Evolutionary conservation across 2,888 invertebrate species (phyloP).

Genomic region (Escarpia spicata): DNA sequence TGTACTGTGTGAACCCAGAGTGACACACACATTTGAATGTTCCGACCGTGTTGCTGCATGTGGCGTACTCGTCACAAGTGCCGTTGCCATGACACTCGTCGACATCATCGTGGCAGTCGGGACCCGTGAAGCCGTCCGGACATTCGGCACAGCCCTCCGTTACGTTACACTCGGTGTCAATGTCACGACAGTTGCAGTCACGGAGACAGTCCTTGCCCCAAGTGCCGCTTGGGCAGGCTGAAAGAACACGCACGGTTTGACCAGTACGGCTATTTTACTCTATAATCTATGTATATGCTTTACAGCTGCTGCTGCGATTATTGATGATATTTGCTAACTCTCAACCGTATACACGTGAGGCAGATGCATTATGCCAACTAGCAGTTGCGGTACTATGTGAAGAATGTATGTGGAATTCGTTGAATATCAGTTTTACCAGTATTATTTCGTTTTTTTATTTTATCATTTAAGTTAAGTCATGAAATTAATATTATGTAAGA

Average conservation of each 20-base stretch:
- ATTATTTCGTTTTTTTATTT: too few relatives aligned
- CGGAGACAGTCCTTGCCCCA: neutral
- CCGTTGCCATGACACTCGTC: neutral
- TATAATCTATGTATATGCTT: too few relatives aligned
- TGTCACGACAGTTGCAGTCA: neutral
- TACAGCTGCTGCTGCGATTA: neutral
- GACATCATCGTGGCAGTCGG: neutral
- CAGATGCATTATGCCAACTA: too few relatives aligned
- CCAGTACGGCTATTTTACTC: neutral
- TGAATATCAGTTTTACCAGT: too few relatives aligned
- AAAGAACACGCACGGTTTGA: neutral
- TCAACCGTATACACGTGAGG: too few relatives aligned
- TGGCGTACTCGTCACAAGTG: neutral
- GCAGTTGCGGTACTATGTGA: too few relatives aligned
- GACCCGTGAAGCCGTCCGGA: neutral
- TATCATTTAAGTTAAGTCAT: too few relatives aligned
- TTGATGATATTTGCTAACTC: neutral
- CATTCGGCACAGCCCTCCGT: neutral
- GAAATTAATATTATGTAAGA: too few relatives aligned
- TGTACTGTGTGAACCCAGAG: neutral
- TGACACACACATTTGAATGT: neutral
- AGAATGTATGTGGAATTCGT: too few relatives aligned
- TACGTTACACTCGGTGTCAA: neutral
- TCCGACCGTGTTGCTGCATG: neutral
- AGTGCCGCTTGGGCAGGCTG: neutral